Evolutionary conservation across 2,113 vertebrate species (phyloP).

Genomic region (Pteropus alecto): DNA sequence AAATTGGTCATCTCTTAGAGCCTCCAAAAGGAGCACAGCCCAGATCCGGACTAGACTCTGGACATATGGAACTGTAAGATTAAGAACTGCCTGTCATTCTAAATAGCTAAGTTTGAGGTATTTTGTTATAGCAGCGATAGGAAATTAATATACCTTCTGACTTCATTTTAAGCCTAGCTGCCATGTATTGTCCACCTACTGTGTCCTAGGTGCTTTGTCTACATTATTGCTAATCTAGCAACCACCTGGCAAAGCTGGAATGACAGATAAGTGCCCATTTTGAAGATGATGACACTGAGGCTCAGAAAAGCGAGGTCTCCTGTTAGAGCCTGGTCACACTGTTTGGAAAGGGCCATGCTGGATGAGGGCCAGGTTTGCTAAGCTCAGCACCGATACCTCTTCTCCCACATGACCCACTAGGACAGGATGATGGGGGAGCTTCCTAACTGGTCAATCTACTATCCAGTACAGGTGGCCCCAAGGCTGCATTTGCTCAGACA

Average conservation of each 20-base stretch:
- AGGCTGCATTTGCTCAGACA: background rate
- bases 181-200: rapidly evolving
- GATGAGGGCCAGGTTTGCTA: background rate
- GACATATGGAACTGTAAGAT: background rate
- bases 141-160: background rate
- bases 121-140: background rate
- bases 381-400: background rate
- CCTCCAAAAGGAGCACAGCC: background rate
- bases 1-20: rapidly evolving
- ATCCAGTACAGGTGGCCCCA: too few species aligned
- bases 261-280: background rate
- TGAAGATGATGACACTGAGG: background rate
- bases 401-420: rapidly evolving
- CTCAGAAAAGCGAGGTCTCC: background rate
- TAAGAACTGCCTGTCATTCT: rapidly evolving
- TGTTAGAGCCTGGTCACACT: background rate
- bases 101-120: background rate
- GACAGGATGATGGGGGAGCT: rapidly evolving
- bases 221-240: background rate
- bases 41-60: background rate
- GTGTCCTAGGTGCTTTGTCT: background rate
- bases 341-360: background rate
- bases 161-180: background rate
- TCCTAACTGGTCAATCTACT: background rate
- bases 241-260: background rate